Evolutionary conservation across 2,888 invertebrate species (phyloP), one percentile per base, ranked within the genome.

Genomic region (Eretmocerus hayati): DNA sequence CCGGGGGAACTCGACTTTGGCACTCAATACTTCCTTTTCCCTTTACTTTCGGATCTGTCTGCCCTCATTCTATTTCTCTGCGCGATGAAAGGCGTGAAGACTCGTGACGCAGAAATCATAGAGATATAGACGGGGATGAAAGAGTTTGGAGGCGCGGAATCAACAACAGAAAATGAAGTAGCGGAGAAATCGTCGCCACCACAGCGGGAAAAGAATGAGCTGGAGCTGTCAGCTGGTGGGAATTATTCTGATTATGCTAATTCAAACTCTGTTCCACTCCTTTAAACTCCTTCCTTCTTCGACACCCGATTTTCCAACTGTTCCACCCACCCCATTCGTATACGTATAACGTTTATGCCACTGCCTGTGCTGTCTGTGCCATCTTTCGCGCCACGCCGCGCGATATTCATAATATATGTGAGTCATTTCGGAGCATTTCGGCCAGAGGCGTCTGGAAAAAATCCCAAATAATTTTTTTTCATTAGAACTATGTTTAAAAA

Each of bases 221-320:
- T 74, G 74, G 74, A 73, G 75, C 75, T 77, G 77, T 77, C 77
- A 77, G 77, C 77, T 77, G 77, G 74, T 75, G 75, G 74, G 75
- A 77, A 77, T 77, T 77, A 77, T 77, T 77, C 76, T 77, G 77
- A 77, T 77, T 77, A 77, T 77, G 77, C 77, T 77, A 77, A 77
- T 77, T 77, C 74, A 72, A 74, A 74, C 75, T 75, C 74, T 75
- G 69, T 71, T 71, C 71, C 71, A 69, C 71, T 71, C 71, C 70
- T 70, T 71, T 68, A 70, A 72, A 72, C 69, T 15, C 16, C 61
- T 66, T 59, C 56, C 54, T 59, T 58, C 61, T 56, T 52, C 58
- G 56, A 60, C 60, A 58, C 58, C 22, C 23, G 6, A 26, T 15
- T 16, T 15, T 31, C n/a, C 31, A 50, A 30, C 40, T 16, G 41